Percentiles rank a stretch among this genome's conserved stretches.
Conservation (phyloP, 2,797 vertebrate genomes). For the Margarornis squamiger region DNA sequence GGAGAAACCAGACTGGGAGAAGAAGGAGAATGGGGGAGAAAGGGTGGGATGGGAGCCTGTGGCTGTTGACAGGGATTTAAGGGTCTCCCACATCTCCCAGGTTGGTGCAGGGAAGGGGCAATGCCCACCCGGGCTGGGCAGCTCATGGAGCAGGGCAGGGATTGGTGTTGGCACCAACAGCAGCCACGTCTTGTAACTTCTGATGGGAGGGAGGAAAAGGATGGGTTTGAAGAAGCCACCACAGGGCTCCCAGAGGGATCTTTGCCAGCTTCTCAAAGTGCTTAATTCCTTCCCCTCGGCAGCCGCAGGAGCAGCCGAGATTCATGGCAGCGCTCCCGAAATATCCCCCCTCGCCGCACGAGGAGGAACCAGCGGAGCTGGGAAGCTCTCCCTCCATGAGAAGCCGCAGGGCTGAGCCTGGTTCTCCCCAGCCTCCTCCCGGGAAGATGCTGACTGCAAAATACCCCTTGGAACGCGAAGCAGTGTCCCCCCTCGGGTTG, state of each 20-base stretch:
- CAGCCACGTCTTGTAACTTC: rapidly evolving
- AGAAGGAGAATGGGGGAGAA: rapidly evolving
- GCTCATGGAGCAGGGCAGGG: neutral
- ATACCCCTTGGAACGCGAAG: rapidly evolving
- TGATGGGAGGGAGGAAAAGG: neutral
- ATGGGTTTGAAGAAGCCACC: neutral
- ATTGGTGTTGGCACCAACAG: neutral
- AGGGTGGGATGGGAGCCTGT: neutral
- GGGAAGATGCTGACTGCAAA: neutral
- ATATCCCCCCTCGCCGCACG: rapidly evolving
- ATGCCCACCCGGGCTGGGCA: neutral
- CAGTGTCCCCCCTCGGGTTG: rapidly evolving
- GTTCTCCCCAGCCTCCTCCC: neutral
- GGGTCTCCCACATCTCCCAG: neutral
- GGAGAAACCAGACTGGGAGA: neutral
- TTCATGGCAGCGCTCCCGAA: neutral
- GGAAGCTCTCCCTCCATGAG: neutral
- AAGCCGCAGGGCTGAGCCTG: neutral
- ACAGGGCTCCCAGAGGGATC: neutral
- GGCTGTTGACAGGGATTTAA: rapidly evolving
- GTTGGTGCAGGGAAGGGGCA: rapidly evolving
- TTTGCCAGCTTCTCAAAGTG: neutral
- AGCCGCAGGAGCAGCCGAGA: neutral
- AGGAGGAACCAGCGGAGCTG: rapidly evolving
- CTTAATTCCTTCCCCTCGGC: neutral